These are phyloP conservation scores for Cotesia glomerata DNA, from an alignment of 1,140 invertebrate genomes.

Conservation along the genomic window DNA sequence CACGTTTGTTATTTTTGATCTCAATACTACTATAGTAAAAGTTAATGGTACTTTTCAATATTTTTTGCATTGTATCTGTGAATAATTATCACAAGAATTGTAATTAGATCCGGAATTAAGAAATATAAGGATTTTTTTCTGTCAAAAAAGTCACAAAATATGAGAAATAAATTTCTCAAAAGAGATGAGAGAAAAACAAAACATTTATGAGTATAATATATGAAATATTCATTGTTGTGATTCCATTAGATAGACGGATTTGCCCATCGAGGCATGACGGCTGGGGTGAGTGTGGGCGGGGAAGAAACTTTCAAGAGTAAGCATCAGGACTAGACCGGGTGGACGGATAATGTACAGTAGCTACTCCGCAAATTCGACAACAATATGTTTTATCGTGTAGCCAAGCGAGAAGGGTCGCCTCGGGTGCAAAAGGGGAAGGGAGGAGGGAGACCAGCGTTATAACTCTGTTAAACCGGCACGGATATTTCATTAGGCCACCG, in stretches of 20 bases:
- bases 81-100: no score
- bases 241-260: slow-evolving; percentile 8
- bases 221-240: slow-evolving; percentile 10
- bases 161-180: not conserved
- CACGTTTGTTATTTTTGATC: no score
- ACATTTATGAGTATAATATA: not conserved
- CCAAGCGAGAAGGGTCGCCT: slow-evolving; percentile 45
- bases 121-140: no score
- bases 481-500: slow-evolving; percentile 64
- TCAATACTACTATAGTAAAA: no score
- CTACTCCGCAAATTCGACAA: slow-evolving; percentile 55
- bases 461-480: slow-evolving; percentile 63
- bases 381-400: slow-evolving; percentile 62
- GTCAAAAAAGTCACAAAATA: no score
- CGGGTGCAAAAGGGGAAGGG: slow-evolving; percentile 31
- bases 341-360: slow-evolving; percentile 30
- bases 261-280: slow-evolving; percentile 4
- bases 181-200: not conserved
- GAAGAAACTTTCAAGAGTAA: slow-evolving; percentile 18
- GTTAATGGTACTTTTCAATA: no score
- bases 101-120: no score
- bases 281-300: not conserved
- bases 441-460: slow-evolving; percentile 38
- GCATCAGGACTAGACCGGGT: not conserved
- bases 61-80: no score